These are phyloP conservation scores for Sylvilagus bachmani DNA, from an alignment of 2,113 vertebrate genomes.

Conservation along the genomic window DNA sequence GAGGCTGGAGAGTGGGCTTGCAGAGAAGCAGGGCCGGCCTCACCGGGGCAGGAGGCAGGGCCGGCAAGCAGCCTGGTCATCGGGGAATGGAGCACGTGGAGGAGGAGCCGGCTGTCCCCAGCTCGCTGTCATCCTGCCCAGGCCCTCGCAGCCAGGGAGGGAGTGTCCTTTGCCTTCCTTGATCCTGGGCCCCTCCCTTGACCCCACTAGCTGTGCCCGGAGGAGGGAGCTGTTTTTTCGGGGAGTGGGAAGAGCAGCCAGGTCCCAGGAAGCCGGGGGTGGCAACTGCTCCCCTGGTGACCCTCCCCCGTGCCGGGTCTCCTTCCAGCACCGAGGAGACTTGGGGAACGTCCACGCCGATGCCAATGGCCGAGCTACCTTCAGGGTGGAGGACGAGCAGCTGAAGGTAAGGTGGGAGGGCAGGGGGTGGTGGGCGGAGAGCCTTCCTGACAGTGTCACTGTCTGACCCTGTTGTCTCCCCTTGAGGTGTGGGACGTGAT, in stretches of 20 bases:
- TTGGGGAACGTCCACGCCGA: conserved; percentile 92
- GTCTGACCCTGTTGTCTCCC: background rate
- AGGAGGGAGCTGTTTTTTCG: background rate
- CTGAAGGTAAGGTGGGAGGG: conserved; percentile 90
- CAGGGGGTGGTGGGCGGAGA: background rate
- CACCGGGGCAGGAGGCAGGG: background rate
- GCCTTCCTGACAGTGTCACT: background rate
- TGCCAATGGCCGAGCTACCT: conserved; percentile 89
- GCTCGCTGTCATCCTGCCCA: background rate
- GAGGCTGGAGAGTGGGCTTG: background rate
- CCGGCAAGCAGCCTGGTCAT: background rate
- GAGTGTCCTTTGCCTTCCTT: background rate
- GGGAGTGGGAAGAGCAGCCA: background rate
- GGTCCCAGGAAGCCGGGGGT: background rate
- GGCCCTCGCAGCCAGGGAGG: background rate
- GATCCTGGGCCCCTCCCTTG: background rate
- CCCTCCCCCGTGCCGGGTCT: background rate
- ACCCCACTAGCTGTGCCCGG: background rate
- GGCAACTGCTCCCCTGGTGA: background rate
- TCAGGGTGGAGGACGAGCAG: conserved; percentile 91
- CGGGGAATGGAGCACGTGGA: too few species aligned
- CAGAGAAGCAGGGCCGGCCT: background rate
- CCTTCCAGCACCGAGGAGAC: conserved; percentile 92
- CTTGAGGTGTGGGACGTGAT: conserved; percentile 94
- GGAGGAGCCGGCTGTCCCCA: background rate